Percentiles rank a stretch among this genome's conserved stretches.
These are phyloP conservation scores for Parus major DNA, from an alignment of 2,113 vertebrate species.

Conservation along the genomic window DNA sequence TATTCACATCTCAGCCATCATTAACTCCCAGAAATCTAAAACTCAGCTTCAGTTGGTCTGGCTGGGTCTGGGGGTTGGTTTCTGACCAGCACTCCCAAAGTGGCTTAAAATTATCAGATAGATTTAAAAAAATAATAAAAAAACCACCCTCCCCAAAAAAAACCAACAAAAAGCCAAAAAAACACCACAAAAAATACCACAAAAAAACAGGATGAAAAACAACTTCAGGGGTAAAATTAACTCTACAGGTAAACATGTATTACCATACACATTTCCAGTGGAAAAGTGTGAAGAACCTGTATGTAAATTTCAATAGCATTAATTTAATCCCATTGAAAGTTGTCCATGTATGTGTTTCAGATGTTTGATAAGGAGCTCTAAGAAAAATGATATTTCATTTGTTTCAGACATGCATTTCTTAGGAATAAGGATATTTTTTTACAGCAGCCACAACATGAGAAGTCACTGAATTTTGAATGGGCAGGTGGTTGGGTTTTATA, in stretches of 20 bases:
- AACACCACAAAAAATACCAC: no score
- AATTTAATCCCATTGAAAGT: not conserved
- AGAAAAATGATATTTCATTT: not conserved
- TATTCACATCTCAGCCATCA: not conserved
- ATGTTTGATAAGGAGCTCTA: not conserved
- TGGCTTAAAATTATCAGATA: not conserved
- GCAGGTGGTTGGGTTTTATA: not conserved
- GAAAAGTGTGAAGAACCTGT: not conserved
- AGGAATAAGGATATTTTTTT: not conserved
- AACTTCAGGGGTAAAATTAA: not conserved
- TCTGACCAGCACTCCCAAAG: not conserved
- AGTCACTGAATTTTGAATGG: not conserved
- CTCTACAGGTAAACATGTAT: not conserved
- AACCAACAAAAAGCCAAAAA: not conserved
- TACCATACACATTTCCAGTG: not conserved
- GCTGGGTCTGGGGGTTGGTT: not conserved
- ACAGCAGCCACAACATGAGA: not conserved
- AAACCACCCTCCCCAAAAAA: not conserved
- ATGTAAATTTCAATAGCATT: not conserved
- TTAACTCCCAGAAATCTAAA: not conserved
- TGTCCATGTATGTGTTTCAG: not conserved
- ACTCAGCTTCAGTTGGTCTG: not conserved
- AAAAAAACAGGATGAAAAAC: not conserved
- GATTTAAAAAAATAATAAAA: not conserved
- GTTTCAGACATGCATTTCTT: not conserved